Conservation (phyloP, 2,888 invertebrate genomes). For the Abrostola tripartita region DNA sequence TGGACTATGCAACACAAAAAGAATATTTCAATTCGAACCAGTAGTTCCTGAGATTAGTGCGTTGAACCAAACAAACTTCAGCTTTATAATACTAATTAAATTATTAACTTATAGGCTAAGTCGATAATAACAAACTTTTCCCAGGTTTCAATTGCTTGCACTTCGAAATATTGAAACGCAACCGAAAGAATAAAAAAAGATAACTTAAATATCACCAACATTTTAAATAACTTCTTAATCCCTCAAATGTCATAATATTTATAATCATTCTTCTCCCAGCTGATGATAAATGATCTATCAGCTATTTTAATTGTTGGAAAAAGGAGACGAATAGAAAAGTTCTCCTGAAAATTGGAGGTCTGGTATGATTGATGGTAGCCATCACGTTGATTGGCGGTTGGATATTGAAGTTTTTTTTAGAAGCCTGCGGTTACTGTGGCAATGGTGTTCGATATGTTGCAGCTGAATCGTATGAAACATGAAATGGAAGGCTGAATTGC, state of each 20-base stretch:
- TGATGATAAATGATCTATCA: constrained; percentile 28
- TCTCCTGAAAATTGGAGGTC: constrained; percentile 69
- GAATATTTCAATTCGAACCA: too few relatives aligned
- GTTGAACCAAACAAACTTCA: too few relatives aligned
- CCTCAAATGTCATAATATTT: constrained; percentile 13
- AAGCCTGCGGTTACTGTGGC: constrained; percentile 21
- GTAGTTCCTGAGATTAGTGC: too few relatives aligned
- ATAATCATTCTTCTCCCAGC: constrained; percentile 15
- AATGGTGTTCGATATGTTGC: constrained; percentile 33
- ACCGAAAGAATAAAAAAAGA: too few relatives aligned
- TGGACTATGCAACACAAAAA: too few relatives aligned
- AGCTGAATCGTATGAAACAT: constrained; percentile 8
- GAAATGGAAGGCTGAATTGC: constrained; percentile 16
- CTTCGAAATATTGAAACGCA: too few relatives aligned
- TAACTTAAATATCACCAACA: too few relatives aligned
- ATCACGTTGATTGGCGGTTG: constrained; percentile 80
- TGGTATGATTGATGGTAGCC: constrained; percentile 77
- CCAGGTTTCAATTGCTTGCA: too few relatives aligned
- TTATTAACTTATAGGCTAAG: too few relatives aligned
- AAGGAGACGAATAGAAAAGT: constrained; percentile 35
- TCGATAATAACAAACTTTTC: too few relatives aligned
- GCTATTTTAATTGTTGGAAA: constrained; percentile 43
- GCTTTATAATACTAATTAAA: too few relatives aligned
- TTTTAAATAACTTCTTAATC: background rate
- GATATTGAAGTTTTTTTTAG: constrained; percentile 44